Evolutionary conservation across 1,140 invertebrate genomes (phyloP).

Genomic region (Bombus breviceps): DNA sequence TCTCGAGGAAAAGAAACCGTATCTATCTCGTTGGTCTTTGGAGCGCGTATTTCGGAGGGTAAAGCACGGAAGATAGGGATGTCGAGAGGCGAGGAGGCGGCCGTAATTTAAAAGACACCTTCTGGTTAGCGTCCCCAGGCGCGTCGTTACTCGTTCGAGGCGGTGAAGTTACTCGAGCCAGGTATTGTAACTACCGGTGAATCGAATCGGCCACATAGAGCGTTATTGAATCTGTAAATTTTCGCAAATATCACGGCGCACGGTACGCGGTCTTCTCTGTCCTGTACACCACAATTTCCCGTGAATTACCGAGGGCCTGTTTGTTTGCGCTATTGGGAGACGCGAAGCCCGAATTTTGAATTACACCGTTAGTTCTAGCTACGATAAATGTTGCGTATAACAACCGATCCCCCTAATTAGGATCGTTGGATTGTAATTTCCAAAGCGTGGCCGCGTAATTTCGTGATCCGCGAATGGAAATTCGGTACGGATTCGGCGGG

Average conservation of each 20-base stretch:
- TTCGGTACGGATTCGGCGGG: not conserved
- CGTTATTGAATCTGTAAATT: conserved; percentile 43
- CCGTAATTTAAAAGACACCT: no score
- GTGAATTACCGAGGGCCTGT: not conserved
- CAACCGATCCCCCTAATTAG: conserved; percentile 30
- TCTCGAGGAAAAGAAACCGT: no score
- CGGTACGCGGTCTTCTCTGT: not conserved
- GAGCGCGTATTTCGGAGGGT: no score
- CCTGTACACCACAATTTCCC: conserved; percentile 9
- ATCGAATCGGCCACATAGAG: not conserved
- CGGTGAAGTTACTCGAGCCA: not conserved
- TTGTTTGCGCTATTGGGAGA: not conserved
- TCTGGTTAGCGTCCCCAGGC: not conserved
- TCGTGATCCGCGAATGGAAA: conserved; percentile 10
- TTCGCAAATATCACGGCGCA: not conserved
- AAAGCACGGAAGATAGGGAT: no score
- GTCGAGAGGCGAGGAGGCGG: no score
- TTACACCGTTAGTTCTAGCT: conserved; percentile 17
- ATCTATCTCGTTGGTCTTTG: no score
- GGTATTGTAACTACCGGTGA: not conserved
- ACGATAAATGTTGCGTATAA: conserved; percentile 19
- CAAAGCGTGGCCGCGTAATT: not conserved
- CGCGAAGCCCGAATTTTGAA: conserved; percentile 21
- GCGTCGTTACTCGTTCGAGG: not conserved
- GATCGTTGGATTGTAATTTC: conserved; percentile 41